phyloP scores from a whole-genome alignment of 2,888 invertebrate genomes.

The Psylliodes chrysocephalus region DNA sequence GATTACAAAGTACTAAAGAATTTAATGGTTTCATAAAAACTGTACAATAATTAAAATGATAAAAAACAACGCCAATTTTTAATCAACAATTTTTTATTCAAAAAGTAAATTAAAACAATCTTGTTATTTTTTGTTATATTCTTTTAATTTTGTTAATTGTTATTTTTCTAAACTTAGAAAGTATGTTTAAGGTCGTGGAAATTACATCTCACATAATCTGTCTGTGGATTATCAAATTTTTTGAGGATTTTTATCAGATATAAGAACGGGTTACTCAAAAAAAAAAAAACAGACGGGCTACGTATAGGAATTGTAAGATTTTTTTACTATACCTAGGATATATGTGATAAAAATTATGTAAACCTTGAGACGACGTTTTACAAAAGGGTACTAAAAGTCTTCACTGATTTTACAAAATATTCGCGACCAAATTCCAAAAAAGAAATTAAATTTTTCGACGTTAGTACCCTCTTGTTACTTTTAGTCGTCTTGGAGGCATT shows the following conservation, averaged over 20 bases:
- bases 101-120: slow-evolving; percentile 33
- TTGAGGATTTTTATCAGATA: slow-evolving; percentile 26
- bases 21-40: no score
- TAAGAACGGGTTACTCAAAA: slow-evolving; percentile 13
- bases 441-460: neutral
- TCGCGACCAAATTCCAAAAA: neutral
- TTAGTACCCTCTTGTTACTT: neutral
- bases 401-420: neutral
- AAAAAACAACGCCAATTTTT: slow-evolving; percentile 24
- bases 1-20: no score
- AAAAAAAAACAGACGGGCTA: slow-evolving; percentile 16
- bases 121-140: slow-evolving; percentile 48
- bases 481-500: neutral
- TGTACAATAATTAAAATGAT: no score
- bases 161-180: slow-evolving; percentile 40
- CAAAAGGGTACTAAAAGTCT: neutral
- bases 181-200: slow-evolving; percentile 30
- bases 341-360: slow-evolving; percentile 29
- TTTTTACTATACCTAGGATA: slow-evolving; percentile 26
- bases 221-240: slow-evolving; percentile 31
- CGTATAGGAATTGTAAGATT: slow-evolving; percentile 10
- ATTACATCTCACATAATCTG: slow-evolving; percentile 22
- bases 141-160: slow-evolving; percentile 49
- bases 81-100: slow-evolving; percentile 28
- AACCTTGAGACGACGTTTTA: slow-evolving; percentile 6